Percentiles rank a stretch among this genome's conserved stretches.
Evolutionary conservation across 1,140 invertebrate genomes (phyloP).

Genomic region (Nasonia giraulti): DNA sequence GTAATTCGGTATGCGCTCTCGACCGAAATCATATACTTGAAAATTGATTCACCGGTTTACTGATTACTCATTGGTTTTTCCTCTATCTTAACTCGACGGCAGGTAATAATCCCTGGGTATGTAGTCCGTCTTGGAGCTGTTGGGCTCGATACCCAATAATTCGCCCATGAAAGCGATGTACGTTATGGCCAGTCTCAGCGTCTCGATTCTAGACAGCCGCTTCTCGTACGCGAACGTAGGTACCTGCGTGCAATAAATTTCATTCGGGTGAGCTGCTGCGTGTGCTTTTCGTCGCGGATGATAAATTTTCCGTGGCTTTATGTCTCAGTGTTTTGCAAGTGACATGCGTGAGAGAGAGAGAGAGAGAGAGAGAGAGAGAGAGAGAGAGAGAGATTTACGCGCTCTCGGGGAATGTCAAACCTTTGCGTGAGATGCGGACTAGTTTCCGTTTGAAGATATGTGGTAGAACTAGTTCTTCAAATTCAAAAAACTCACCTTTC

Average conservation of each 20-base stretch:
- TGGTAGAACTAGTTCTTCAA: neutral
- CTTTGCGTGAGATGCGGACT: too few relatives aligned
- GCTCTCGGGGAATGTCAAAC: too few relatives aligned
- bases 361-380: too few relatives aligned
- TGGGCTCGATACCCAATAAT: constrained; percentile 78
- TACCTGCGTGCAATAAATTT: constrained; percentile 76
- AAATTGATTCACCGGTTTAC: neutral
- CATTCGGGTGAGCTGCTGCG: neutral
- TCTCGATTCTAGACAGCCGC: constrained; percentile 97
- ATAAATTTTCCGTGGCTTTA: too few relatives aligned
- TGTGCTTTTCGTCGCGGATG: too few relatives aligned
- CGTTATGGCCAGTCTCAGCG: constrained; percentile 95
- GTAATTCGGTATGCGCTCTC: too few relatives aligned
- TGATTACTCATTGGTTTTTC: neutral
- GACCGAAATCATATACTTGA: too few relatives aligned
- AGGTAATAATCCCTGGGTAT: constrained; percentile 74
- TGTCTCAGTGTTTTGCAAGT: too few relatives aligned
- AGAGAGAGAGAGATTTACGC: too few relatives aligned
- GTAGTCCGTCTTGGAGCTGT: constrained; percentile 69
- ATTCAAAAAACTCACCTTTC: constrained; percentile 78
- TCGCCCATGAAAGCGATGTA: constrained; percentile 99
- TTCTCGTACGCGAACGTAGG: constrained; percentile 99
- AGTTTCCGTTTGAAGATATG: neutral
- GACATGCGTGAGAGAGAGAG: neutral
- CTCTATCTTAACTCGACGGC: constrained; percentile 63